These are phyloP conservation scores for Mormyrops attenuatus DNA, from an alignment of 2,797 vertebrate genomes.

Conservation along the genomic window DNA sequence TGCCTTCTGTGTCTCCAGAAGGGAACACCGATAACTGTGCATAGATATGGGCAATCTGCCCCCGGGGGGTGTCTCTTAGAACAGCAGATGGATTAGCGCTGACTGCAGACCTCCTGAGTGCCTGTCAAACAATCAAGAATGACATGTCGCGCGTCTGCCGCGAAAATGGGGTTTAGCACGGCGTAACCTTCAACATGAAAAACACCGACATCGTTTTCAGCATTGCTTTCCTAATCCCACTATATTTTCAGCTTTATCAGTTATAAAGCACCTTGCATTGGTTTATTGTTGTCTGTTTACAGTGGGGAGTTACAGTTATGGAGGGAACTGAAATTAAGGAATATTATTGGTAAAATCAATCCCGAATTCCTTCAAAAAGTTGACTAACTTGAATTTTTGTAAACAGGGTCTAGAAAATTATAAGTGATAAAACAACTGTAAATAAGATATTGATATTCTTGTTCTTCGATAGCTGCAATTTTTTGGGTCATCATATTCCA, in stretches of 20 bases:
- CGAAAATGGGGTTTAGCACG: not conserved
- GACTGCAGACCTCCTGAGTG: not conserved
- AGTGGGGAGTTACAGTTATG: not conserved
- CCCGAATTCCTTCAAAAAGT: not conserved
- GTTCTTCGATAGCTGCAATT: not conserved
- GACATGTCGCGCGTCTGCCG: not conserved
- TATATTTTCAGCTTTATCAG: not conserved
- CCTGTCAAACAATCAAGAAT: not conserved
- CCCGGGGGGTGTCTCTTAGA: slow-evolving; percentile 23
- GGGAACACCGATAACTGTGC: slow-evolving; percentile 15
- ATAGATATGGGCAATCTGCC: not conserved
- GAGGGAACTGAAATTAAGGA: not conserved
- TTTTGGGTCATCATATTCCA: not conserved
- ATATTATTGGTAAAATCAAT: not conserved
- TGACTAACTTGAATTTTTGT: not conserved
- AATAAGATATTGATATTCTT: not conserved
- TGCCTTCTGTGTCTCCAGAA: slow-evolving; percentile 5
- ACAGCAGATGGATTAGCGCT: not conserved
- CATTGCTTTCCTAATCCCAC: not conserved
- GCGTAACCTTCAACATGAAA: not conserved
- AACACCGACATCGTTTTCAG: not conserved
- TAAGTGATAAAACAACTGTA: not conserved
- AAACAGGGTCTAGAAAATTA: not conserved
- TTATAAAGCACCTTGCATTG: not conserved
- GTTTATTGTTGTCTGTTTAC: not conserved